These are phyloP conservation scores for Xenopus petersii DNA, from an alignment of 2,797 vertebrate genomes.

Conservation along the genomic window DNA sequence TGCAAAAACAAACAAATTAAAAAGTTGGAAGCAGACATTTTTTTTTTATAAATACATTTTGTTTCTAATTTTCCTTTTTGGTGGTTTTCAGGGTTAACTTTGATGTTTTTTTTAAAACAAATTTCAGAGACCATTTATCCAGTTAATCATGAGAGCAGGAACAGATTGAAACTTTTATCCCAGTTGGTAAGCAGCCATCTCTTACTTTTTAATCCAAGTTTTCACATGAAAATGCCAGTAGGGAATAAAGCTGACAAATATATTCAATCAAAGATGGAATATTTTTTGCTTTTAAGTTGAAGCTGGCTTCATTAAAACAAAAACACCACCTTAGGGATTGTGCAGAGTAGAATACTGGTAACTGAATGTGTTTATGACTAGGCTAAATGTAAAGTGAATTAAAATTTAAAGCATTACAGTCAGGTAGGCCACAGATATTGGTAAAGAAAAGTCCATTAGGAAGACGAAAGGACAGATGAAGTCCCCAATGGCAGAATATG, in stretches of 20 bases:
- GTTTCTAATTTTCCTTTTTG: constrained; percentile 62
- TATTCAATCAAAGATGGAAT: constrained; percentile 84
- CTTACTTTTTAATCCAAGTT: constrained; percentile 73
- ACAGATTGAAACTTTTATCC: constrained; percentile 69
- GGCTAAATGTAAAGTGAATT: constrained; percentile 98
- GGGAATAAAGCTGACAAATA: constrained; percentile 94
- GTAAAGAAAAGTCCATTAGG: constrained; percentile 89
- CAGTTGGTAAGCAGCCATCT: constrained; percentile 67
- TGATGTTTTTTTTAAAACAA: constrained; percentile 59
- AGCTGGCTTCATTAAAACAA: constrained; percentile 99
- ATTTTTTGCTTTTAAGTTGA: constrained; percentile 84
- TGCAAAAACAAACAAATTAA: constrained; percentile 1
- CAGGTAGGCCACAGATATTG: constrained; percentile 92
- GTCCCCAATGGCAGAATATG: constrained; percentile 70
- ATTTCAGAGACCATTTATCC: constrained; percentile 68
- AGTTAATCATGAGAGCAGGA: constrained; percentile 67
- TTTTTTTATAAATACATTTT: constrained; percentile 58
- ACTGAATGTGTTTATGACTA: constrained; percentile 98
- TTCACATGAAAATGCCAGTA: constrained; percentile 87
- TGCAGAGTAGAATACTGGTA: constrained; percentile 85
- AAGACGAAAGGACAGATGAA: constrained; percentile 78
- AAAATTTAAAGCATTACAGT: constrained; percentile 96
- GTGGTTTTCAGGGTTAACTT: constrained; percentile 56
- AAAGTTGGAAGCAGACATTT: constrained; percentile 46
- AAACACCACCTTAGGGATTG: constrained; percentile 90